Evolutionary conservation across 2,797 vertebrate species (phyloP), one percentile per base, ranked within the genome.

Genomic region (Menidia menidia): DNA sequence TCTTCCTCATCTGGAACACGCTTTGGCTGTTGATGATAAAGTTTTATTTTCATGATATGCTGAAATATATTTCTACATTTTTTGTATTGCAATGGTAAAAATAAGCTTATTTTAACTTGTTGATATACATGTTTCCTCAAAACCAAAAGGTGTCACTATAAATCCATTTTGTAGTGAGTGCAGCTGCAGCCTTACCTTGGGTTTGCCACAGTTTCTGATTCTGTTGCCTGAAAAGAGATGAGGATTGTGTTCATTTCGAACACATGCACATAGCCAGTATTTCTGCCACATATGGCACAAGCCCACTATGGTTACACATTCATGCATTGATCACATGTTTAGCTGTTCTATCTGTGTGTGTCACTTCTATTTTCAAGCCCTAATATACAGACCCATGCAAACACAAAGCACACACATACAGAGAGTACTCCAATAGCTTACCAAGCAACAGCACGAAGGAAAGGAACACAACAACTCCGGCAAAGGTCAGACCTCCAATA

Each of bases 381-480:
- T 64, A 52, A 51, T 18, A 48, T 60, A 57, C 42, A 53, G 35
- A 43, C 8, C 1, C 30, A 4, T 16, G 13, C 39, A 43, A 42
- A 44, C 14, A 56, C 32, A 16, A 30, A 47, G 31, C 42, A 56
- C 11, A 64, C 12, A 47, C 44, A 57, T 31, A 52, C 18, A 72
- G 0, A 61, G 9, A 44, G 42, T 33, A 25, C 15, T 18, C 16
- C 6, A 52, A 43, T 62, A 32, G 89, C 88, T 74, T 79, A 94
- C 94, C 92, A 73, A 86, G 74, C 79, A 95, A 70, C 52, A 95
- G 75, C 25, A 94, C 1, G 69, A 95, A 1, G 5, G 94, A 92
- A 18, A 95, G 80, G 41, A 95, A 39, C 15, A 92, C 89, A 14
- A 95, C 19, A 55, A 94, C 0, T 1, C 88, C 94, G 0, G 92